Percentiles rank a stretch among this genome's conserved stretches.
phyloP scores from a whole-genome alignment of 1,140 invertebrate genomes.

The Eurosta solidaginis region DNA sequence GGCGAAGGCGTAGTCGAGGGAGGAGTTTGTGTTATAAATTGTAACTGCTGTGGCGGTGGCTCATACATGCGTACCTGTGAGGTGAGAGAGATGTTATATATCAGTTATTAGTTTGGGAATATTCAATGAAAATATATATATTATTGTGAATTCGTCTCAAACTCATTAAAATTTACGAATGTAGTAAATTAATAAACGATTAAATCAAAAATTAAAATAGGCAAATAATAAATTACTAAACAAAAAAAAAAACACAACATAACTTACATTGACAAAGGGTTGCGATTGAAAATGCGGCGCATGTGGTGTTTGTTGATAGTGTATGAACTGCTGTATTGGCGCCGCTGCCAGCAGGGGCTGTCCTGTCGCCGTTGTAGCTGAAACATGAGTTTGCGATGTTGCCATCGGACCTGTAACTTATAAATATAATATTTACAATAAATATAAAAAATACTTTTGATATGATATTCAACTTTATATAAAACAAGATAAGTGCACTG shows the following conservation, averaged over 20 bases:
- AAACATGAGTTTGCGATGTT: conserved; percentile 73
- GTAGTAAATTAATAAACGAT: no score
- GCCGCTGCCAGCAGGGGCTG: conserved; percentile 80
- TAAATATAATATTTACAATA: neutral
- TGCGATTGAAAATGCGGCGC: conserved; percentile 65
- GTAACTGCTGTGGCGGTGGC: conserved; percentile 63
- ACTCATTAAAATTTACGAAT: no score
- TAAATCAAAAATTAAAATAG: neutral
- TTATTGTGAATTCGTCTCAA: no score
- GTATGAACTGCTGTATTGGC: conserved; percentile 66
- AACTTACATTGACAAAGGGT: conserved; percentile 45
- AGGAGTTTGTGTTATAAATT: conserved; percentile 68
- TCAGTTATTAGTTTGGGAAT: conserved; percentile 46
- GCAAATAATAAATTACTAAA: no score
- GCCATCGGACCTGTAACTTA: conserved; percentile 65
- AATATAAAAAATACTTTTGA: neutral
- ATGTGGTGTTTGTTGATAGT: conserved; percentile 68
- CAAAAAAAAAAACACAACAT: no score
- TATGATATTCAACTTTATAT: no score
- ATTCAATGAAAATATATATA: neutral
- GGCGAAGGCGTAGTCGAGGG: conserved; percentile 69
- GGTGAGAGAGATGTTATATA: neutral
- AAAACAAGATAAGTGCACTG: no score
- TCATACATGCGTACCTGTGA: conserved; percentile 67
- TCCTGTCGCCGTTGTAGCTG: conserved; percentile 75